A percentile compares a stretch with the other conserved stretches of the same genome.
phyloP scores from a whole-genome alignment of 2,888 invertebrate species.

The Parascotia fuliginaria region DNA sequence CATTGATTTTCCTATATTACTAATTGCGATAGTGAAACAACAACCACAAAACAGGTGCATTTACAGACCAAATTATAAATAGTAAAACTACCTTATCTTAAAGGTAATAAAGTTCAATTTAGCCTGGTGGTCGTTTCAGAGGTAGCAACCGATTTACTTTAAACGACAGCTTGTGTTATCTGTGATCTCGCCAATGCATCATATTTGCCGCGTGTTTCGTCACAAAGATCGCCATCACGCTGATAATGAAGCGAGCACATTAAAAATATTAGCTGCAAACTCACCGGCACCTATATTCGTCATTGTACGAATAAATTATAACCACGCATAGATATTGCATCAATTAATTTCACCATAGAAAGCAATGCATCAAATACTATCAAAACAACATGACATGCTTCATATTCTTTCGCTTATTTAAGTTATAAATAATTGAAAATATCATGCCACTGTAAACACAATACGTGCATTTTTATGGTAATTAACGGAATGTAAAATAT shows the following conservation, averaged over 20 bases:
- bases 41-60: constrained; percentile 21
- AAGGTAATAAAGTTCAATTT: constrained; percentile 33
- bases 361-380: constrained; percentile 41
- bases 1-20: constrained; percentile 78
- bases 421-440: neutral
- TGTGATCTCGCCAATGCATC: constrained; percentile 77
- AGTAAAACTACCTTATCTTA: constrained; percentile 20
- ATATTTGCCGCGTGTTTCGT: constrained; percentile 81
- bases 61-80: constrained; percentile 2
- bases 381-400: constrained; percentile 11
- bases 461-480: constrained; percentile 11
- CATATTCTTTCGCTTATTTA: neutral
- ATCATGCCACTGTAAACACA: neutral
- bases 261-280: constrained; percentile 59
- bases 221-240: constrained; percentile 67
- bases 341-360: constrained; percentile 39
- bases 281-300: constrained; percentile 43
- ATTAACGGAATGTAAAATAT: constrained; percentile 5
- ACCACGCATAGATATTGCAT: constrained; percentile 24
- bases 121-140: constrained; percentile 17
- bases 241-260: constrained; percentile 70
- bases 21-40: constrained; percentile 70
- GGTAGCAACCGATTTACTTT: constrained; percentile 40
- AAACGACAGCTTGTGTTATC: constrained; percentile 63
- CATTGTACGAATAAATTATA: constrained; percentile 43